phyloP scores from a whole-genome alignment of 2,113 vertebrate genomes.

The Eptesicus fuscus region DNA sequence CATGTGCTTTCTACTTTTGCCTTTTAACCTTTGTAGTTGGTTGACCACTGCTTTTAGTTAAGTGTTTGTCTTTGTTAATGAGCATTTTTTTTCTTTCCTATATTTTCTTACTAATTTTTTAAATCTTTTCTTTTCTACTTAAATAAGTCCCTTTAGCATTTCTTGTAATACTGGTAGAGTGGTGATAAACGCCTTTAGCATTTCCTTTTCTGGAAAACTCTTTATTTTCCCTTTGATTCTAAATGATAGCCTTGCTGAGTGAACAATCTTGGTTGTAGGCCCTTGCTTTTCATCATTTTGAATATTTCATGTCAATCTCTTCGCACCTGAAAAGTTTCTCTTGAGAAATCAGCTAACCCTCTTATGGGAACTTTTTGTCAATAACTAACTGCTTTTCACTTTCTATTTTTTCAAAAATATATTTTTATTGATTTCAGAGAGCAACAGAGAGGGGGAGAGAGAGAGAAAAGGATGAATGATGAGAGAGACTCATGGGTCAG shows the following conservation, averaged over 20 bases:
- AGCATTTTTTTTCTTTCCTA: neutral
- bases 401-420: no score
- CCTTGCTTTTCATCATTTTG: neutral
- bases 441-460: no score
- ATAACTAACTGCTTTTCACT: neutral
- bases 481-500: no score
- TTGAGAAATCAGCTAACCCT: neutral
- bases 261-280: neutral
- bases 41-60: neutral
- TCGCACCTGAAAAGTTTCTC: neutral
- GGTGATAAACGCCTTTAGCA: neutral
- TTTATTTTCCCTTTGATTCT: neutral
- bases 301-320: neutral
- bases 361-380: neutral
- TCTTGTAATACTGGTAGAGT: neutral
- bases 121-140: neutral
- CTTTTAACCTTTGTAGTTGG: neutral
- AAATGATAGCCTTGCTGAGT: neutral
- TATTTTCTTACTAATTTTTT: neutral
- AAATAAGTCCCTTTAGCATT: neutral
- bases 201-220: neutral
- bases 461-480: no score
- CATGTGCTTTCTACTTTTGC: neutral
- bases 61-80: neutral
- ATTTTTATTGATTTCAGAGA: no score